Percentiles rank a stretch among this genome's conserved stretches.
Evolutionary conservation across 2,797 vertebrate species (phyloP).

Genomic region (Mormyrops attenuatus): DNA sequence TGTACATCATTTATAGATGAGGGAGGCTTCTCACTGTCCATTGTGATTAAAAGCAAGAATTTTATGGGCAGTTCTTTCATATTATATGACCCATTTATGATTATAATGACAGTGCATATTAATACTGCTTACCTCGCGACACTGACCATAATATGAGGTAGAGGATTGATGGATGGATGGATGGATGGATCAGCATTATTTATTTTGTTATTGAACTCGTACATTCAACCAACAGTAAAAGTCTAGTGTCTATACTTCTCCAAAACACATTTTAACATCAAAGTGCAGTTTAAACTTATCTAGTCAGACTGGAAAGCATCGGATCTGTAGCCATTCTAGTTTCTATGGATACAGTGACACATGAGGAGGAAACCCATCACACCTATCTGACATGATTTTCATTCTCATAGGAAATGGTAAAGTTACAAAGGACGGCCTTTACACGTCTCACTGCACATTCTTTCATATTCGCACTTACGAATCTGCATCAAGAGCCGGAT

Average conservation of each 20-base stretch:
- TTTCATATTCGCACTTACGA: background rate
- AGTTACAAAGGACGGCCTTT: background rate
- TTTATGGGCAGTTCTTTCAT: slow-evolving; percentile 14
- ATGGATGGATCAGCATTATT: background rate
- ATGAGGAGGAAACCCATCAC: background rate
- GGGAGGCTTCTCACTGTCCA: background rate
- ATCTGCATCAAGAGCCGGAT: background rate
- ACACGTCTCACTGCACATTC: background rate
- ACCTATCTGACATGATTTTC: background rate
- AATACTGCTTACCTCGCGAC: slow-evolving; percentile 8
- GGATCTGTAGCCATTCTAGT: background rate
- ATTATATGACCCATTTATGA: slow-evolving; percentile 18
- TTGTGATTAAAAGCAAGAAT: slow-evolving; percentile 6
- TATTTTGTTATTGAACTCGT: background rate
- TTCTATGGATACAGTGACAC: slow-evolving; percentile 22
- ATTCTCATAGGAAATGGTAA: background rate
- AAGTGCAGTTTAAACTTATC: slow-evolving; percentile 17
- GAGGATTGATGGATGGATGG: background rate
- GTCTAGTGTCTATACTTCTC: background rate
- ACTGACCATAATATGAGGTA: background rate
- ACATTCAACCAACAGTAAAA: background rate
- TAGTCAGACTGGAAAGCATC: slow-evolving; percentile 5
- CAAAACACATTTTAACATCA: slow-evolving; percentile 34
- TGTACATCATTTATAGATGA: background rate
- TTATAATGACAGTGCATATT: slow-evolving; percentile 49